phyloP scores from a whole-genome alignment of 2,113 vertebrate genomes.

The Hymenochirus boettgeri region DNA sequence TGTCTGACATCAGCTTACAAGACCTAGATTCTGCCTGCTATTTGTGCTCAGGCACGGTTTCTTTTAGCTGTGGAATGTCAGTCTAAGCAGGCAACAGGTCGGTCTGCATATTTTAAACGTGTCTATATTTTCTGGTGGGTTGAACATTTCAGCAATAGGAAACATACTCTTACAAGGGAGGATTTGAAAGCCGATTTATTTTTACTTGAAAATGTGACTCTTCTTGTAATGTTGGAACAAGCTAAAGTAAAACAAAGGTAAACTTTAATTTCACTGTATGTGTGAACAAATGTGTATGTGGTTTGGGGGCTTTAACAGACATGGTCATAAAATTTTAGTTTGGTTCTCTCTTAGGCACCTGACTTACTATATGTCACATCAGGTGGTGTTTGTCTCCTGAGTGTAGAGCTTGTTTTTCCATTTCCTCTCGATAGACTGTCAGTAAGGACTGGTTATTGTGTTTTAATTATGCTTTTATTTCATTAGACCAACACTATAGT shows the following conservation, averaged over 20 bases:
- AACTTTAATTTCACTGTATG: neutral
- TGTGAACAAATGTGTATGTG: too few species aligned
- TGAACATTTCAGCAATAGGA: neutral
- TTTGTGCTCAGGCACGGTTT: conserved; percentile 33
- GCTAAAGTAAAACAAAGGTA: neutral
- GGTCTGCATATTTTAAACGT: conserved; percentile 43
- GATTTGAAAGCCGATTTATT: too few species aligned
- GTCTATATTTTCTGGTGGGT: conserved; percentile 17
- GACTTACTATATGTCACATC: too few species aligned
- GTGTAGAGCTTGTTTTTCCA: too few species aligned
- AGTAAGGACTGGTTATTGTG: too few species aligned
- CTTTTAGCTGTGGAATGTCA: conserved; percentile 52
- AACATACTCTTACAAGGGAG: neutral
- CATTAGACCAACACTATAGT: too few species aligned
- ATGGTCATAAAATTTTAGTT: neutral
- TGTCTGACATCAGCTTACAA: neutral
- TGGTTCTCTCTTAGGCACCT: too few species aligned
- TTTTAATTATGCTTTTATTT: too few species aligned
- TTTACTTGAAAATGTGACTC: neutral
- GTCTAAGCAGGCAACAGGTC: conserved; percentile 51
- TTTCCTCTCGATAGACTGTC: too few species aligned
- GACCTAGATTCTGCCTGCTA: conserved; percentile 7
- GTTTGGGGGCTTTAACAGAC: neutral
- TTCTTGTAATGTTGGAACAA: neutral
- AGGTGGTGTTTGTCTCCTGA: too few species aligned